These are phyloP conservation scores for Acridotheres tristis DNA, from an alignment of 2,797 vertebrate genomes.

Conservation along the genomic window DNA sequence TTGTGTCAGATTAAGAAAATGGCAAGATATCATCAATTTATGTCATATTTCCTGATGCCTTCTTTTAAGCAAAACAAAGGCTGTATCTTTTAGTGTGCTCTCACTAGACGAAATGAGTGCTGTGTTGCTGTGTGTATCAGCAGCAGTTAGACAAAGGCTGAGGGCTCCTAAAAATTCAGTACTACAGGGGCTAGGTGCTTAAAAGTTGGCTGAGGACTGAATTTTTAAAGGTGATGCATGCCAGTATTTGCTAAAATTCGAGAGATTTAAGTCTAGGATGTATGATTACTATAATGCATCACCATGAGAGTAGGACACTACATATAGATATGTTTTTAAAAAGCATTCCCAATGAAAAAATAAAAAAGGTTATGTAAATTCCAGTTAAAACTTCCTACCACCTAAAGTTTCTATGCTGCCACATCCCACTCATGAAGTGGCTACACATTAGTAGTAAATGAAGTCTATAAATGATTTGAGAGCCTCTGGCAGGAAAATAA, in stretches of 20 bases:
- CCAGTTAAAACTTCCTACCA: not conserved
- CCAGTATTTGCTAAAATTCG: not conserved
- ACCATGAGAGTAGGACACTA: not conserved
- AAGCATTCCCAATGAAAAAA: not conserved
- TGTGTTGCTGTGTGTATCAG: not conserved
- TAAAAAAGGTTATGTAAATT: not conserved
- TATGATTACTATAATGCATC: not conserved
- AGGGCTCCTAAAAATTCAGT: not conserved
- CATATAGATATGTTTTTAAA: not conserved
- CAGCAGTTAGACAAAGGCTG: not conserved
- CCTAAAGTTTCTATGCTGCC: not conserved
- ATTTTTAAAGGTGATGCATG: not conserved
- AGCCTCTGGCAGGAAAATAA: constrained; percentile 3
- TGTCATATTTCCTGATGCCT: not conserved
- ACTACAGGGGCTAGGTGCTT: not conserved
- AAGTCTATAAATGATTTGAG: not conserved
- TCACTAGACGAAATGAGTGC: not conserved
- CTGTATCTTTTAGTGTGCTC: not conserved
- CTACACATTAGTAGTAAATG: not conserved
- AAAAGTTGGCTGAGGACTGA: not conserved
- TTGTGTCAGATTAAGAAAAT: not conserved
- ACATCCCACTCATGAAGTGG: not conserved
- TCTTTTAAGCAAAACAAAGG: constrained; percentile 2
- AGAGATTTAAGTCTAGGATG: not conserved
- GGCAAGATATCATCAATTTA: not conserved